phyloP scores from a whole-genome alignment of 2,888 invertebrate species.

The Frankliniella intonsa region DNA sequence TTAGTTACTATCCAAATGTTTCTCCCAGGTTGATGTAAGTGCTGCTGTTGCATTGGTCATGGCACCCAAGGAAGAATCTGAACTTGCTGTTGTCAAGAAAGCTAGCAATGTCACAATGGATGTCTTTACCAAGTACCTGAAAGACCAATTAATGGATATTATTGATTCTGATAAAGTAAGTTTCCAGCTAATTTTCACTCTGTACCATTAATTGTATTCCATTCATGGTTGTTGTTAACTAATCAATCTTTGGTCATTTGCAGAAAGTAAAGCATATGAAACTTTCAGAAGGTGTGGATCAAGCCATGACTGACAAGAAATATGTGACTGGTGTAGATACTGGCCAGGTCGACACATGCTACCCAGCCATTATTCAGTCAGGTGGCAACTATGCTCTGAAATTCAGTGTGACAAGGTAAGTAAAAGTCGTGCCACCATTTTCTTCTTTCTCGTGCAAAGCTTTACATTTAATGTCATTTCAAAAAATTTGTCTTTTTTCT shows the following conservation, averaged over 20 bases:
- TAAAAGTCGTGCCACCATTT: not conserved
- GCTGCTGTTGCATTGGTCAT: conserved; percentile 78
- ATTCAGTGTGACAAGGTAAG: conserved; percentile 75
- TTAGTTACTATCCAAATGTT: conserved; percentile 27
- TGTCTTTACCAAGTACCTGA: conserved; percentile 92
- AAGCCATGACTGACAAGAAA: conserved; percentile 91
- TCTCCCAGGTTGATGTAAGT: conserved; percentile 68
- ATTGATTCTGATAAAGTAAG: conserved; percentile 91
- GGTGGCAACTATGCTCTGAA: conserved; percentile 97
- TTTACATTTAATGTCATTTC: conserved; percentile 18
- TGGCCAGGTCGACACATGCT: conserved; percentile 91
- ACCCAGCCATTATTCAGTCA: conserved; percentile 97
- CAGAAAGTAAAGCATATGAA: conserved; percentile 95
- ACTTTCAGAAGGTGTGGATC: conserved; percentile 92
- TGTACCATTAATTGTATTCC: not conserved
- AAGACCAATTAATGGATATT: conserved; percentile 97
- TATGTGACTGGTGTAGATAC: conserved; percentile 88
- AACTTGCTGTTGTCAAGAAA: conserved; percentile 83
- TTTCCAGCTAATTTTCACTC: conserved; percentile 21
- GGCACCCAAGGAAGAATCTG: conserved; percentile 91
- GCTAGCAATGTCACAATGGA: conserved; percentile 90
- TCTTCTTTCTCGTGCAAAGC: not conserved
- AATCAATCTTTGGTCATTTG: conserved; percentile 41
- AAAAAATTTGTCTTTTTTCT: conserved; percentile 33
- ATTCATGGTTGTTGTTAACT: conserved; percentile 24